These are phyloP conservation scores for Chloroceryle amazona DNA, from an alignment of 2,797 vertebrate genomes.

Conservation along the genomic window DNA sequence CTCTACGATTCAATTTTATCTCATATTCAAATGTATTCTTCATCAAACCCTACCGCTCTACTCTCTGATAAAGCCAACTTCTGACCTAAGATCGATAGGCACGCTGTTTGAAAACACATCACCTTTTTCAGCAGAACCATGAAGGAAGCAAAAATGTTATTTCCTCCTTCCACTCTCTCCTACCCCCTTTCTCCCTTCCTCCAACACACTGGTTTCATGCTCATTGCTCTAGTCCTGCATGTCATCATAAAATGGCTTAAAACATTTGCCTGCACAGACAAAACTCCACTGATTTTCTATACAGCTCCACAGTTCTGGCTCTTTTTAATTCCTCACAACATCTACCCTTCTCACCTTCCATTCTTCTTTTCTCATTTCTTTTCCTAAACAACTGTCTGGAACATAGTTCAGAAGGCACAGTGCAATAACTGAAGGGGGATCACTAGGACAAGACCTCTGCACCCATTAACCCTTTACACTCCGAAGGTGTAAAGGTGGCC, in stretches of 20 bases:
- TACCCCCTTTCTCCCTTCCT: not conserved
- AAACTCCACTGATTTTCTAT: not conserved
- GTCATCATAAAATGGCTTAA: not conserved
- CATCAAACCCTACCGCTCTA: not conserved
- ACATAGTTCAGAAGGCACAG: not conserved
- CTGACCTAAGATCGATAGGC: not conserved
- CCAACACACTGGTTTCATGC: not conserved
- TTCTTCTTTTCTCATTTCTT: not conserved
- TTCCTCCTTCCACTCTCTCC: not conserved
- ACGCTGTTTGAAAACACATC: not conserved
- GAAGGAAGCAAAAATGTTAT: constrained; percentile 9
- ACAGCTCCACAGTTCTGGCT: not conserved
- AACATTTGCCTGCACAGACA: not conserved
- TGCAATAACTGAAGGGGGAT: not conserved
- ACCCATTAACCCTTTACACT: not conserved
- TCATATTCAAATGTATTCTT: not conserved
- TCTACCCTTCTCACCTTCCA: not conserved
- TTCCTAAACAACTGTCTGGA: not conserved
- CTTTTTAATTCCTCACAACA: not conserved
- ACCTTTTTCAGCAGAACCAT: not conserved
- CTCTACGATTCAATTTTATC: not conserved
- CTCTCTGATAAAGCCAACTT: not conserved
- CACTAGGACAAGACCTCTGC: not conserved
- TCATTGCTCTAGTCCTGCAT: not conserved
- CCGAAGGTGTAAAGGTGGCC: not conserved